Evolutionary conservation across 2,888 invertebrate genomes (phyloP).

Genomic region (Macrosiphum euphorbiae): DNA sequence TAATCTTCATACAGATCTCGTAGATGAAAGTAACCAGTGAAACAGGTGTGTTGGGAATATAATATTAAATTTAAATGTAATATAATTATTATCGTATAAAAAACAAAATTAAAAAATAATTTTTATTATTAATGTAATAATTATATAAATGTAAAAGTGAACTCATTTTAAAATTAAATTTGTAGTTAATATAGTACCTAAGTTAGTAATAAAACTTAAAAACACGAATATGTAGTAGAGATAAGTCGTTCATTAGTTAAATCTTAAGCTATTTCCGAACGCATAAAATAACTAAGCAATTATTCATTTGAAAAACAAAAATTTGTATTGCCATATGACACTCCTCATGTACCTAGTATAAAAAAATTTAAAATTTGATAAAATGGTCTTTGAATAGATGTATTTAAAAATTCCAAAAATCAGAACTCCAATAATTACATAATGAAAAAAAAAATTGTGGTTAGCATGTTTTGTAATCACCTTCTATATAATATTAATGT

Average conservation of each 20-base stretch:
- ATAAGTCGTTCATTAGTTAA: background rate
- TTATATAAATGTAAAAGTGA: background rate
- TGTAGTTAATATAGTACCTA: background rate
- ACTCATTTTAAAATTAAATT: background rate
- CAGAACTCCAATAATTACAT: too few species aligned
- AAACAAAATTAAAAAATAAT: background rate
- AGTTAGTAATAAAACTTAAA: background rate
- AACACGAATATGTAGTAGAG: background rate
- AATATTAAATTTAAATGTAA: background rate
- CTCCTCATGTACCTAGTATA: too few species aligned
- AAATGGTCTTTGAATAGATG: too few species aligned
- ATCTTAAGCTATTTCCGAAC: background rate
- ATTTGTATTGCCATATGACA: background rate
- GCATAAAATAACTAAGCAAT: background rate
- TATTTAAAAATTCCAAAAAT: too few species aligned
- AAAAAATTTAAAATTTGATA: too few species aligned
- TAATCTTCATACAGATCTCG: background rate
- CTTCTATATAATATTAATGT: background rate
- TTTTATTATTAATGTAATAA: background rate
- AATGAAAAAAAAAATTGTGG: too few species aligned
- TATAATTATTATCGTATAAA: background rate
- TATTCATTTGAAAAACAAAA: too few species aligned
- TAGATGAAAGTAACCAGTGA: background rate
- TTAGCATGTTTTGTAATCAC: too few species aligned
- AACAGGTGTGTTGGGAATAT: background rate